Conservation (phyloP, 1,140 invertebrate genomes). For the Pseudomyrmex concolor region DNA sequence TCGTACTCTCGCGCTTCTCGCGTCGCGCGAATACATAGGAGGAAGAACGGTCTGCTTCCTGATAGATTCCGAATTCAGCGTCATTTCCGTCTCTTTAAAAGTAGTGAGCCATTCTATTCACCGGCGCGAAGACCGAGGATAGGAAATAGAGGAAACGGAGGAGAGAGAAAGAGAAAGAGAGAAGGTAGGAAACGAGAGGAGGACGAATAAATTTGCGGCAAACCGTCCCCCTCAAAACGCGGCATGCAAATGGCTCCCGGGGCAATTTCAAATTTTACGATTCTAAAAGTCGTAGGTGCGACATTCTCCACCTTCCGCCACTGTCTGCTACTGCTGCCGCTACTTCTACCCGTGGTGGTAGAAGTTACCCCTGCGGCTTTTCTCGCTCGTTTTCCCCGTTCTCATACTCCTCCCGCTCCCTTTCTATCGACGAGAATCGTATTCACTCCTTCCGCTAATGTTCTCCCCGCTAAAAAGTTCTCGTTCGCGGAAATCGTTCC, state of each 20-base stretch:
- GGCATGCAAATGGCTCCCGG: slow-evolving; percentile 78
- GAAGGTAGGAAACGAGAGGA: slow-evolving; percentile 15
- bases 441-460: slow-evolving; percentile 67
- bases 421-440: slow-evolving; percentile 42
- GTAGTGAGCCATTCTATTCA: slow-evolving; percentile 37
- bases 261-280: slow-evolving; percentile 80
- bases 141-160: slow-evolving; percentile 5
- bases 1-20: background rate
- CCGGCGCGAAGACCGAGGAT: background rate
- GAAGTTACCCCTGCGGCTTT: slow-evolving; percentile 48
- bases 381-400: slow-evolving; percentile 20
- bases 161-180: slow-evolving; percentile 10
- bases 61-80: slow-evolving; percentile 17
- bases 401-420: background rate
- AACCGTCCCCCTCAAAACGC: slow-evolving; percentile 71
- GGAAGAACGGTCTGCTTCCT: slow-evolving; percentile 2
- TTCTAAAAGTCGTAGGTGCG: slow-evolving; percentile 72
- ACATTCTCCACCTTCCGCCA: slow-evolving; percentile 45
- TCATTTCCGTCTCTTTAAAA: slow-evolving; percentile 42
- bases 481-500: slow-evolving; percentile 67
- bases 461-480: slow-evolving; percentile 61
- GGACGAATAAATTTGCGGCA: slow-evolving; percentile 76
- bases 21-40: background rate
- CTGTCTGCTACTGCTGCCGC: slow-evolving; percentile 28
- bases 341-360: slow-evolving; percentile 13